Conservation (phyloP, 2,888 invertebrate genomes). For the Thyatira batis region DNA sequence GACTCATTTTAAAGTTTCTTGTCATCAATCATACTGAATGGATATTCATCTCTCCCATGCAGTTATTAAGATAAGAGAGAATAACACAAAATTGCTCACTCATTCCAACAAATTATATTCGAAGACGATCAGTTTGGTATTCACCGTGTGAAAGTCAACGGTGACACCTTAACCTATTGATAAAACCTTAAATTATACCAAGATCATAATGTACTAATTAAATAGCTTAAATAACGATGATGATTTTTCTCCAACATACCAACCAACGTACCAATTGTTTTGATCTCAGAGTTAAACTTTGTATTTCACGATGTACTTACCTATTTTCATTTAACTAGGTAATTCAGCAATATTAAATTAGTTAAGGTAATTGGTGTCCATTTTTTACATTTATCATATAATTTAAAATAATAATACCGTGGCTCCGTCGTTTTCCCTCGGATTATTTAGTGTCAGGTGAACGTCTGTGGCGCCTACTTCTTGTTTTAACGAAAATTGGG, state of each 20-base stretch:
- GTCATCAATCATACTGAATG: conserved; percentile 25
- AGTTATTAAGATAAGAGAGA: conserved; percentile 15
- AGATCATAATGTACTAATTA: neutral
- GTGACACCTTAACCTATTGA: conserved; percentile 16
- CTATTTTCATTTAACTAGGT: too few species aligned
- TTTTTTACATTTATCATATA: neutral
- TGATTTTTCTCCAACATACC: too few species aligned
- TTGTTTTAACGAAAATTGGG: conserved; percentile 46
- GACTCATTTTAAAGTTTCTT: conserved; percentile 13
- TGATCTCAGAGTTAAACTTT: too few species aligned
- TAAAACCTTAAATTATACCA: neutral
- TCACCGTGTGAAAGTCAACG: conserved; percentile 6
- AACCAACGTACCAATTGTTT: too few species aligned
- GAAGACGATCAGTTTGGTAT: conserved; percentile 19
- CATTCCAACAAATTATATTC: conserved; percentile 34
- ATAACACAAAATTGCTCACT: conserved; percentile 25
- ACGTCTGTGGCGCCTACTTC: conserved; percentile 43
- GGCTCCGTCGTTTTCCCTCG: conserved; percentile 8
- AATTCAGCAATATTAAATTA: too few species aligned
- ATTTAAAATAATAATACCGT: neutral
- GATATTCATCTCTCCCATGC: conserved; percentile 16
- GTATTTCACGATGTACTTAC: too few species aligned
- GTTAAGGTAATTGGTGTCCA: too few species aligned
- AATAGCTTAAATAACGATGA: neutral
- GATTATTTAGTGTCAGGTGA: conserved; percentile 35